Base-by-base conservation (phyloP, 2,113 vertebrate genomes). In the Rhinopomastus cyanomelas region DNA sequence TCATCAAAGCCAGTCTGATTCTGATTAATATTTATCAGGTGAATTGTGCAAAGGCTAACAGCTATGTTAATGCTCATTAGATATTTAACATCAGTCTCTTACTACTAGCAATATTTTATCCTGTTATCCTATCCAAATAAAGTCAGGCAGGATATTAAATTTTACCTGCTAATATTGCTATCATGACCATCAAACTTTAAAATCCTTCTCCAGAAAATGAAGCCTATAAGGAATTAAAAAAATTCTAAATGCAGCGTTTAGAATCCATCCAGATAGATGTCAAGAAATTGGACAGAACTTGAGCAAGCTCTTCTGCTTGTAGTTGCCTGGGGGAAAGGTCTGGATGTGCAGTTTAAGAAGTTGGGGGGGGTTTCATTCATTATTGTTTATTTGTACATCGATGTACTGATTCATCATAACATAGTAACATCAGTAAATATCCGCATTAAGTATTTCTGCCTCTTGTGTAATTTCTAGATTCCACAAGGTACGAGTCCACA, bases 261-360 rank as follows among this genome's bases (percentile, higher is more conserved):
- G 82, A 96, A 90, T 88, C 87, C 39, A 81, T 12, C 60, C 86
- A 68, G 22, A 66, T 90, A 85, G 75, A 90, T 60, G 81, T 62
- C 85, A 95, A 95, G 44, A 94, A 95, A 93, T 66, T 81, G 92
- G 30, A 90, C 32, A 86, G 78, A 95, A 96, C 88, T 89, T 89
- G 92, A 92, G 81, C 84, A 92, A 94, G 83, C 46, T 69, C 32
- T 77, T 87, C 80, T 85, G 60, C 76, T 89, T 61, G 62, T 30
- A 6, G 27, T 81, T 95, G 74, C 66, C 79, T 88, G 30, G 53
- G 59, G 75, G 66, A 82, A 95, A 25, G 69, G 69, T 82, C 22
- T 79, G 69, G 48, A 67, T 78, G 6, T 6, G 72, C 46, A 88
- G 55, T 73, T 78, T 75, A 87, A 77, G 21, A 32, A 53, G 59